Base-by-base conservation (phyloP, 37 sponge, comb jelly and placozoan species). In the Halichondria panicea region DNA sequence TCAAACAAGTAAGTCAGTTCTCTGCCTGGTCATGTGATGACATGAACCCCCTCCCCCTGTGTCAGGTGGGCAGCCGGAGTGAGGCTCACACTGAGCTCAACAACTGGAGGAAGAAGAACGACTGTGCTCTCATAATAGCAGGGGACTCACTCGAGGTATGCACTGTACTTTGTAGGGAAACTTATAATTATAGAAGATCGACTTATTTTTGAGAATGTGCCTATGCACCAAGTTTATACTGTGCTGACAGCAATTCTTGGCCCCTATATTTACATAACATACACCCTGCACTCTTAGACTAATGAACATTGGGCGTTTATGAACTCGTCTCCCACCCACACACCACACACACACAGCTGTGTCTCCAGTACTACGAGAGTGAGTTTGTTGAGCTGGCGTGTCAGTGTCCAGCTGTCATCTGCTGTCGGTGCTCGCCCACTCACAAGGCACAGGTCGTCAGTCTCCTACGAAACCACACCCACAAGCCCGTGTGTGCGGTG, bases 351-450 rank as follows among this genome's bases (percentile, higher is more conserved):
- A 39, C 1, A 19, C 41, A 92, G 95, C 81, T 92, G 5, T 95
- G 89, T 28, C 71, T 95, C 55, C 32, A 52, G 9, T 87, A 95
- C 60, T 91, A 82, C 63, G 92, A 91, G 68, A 24, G 54, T 31
- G 96, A 96, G 66, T 96, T 96, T 55, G 70, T 96, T 2, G 91
- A 96, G 61, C 67, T 96, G 63, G 97, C 91, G n/a, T 89, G 92
- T 43, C 76, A 76, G 86, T 81, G 88, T 44, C 94, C 97, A 43
- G 88, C 83, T 3, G 97, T 96, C 4, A 89, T 96, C 19, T 89
- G 91, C 55, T 96, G 97, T 43, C 77, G 97, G 37, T 96, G 97
- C 68, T 90, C 94, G 13, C 97, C 97, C 0, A 93, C 94, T 35
- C 97, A 96, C 81, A 96, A 96, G 68, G 91, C 94, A 30, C 60